Evolutionary conservation across 2,888 invertebrate species (phyloP).

Genomic region (Dryomyza anilis): DNA sequence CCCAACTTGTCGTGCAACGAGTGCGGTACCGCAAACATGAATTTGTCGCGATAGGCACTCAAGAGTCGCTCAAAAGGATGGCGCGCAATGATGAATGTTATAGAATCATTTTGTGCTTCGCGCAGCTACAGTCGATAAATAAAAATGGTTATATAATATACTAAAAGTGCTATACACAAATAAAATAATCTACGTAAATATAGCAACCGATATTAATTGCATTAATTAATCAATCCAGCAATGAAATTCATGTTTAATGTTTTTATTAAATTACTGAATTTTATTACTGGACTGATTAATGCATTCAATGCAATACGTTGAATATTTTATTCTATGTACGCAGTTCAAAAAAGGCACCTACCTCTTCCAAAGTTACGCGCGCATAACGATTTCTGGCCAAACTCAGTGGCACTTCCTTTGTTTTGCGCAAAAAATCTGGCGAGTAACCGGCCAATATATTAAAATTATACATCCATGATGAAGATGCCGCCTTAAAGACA

Average conservation of each 20-base stretch:
- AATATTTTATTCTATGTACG: too few species aligned
- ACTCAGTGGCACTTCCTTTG: conserved; percentile 77
- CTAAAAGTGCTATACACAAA: neutral
- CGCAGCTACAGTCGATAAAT: conserved; percentile 63
- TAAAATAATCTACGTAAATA: too few species aligned
- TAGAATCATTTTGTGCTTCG: conserved; percentile 75
- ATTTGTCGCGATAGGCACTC: conserved; percentile 84
- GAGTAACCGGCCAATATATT: conserved; percentile 84
- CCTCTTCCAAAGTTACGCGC: conserved; percentile 72
- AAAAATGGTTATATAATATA: neutral
- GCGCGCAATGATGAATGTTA: conserved; percentile 80
- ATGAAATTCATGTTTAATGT: too few species aligned
- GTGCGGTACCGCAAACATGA: conserved; percentile 81
- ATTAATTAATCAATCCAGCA: too few species aligned
- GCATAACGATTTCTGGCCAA: conserved; percentile 81
- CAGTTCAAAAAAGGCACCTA: conserved; percentile 30
- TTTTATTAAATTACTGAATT: too few species aligned
- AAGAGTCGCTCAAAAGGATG: conserved; percentile 81
- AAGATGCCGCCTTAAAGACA: conserved; percentile 84
- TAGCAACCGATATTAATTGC: too few species aligned
- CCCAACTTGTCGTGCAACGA: conserved; percentile 83
- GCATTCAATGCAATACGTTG: neutral
- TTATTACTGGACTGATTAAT: too few species aligned
- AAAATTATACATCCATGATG: conserved; percentile 92
- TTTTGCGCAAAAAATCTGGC: conserved; percentile 76